Base-by-base conservation (phyloP, 1,140 invertebrate species). In the Lepidurus arcticus region DNA sequence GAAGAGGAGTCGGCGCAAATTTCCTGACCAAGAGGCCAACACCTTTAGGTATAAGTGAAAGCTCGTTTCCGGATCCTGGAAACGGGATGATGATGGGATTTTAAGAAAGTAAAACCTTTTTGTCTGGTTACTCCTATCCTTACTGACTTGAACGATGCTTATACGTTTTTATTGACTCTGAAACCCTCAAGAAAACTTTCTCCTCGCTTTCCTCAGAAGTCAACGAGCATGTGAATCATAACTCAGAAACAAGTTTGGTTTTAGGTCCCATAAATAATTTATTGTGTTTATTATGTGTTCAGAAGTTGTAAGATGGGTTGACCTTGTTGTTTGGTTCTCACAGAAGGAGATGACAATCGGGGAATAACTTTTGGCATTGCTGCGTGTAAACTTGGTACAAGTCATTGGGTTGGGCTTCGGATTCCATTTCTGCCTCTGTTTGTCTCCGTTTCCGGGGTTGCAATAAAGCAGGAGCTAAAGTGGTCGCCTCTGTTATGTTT, bases 51-150 rank as follows among this genome's bases (percentile, higher is more conserved):
- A 65, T 65, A 65, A 65, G 53, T 65, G 53, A 65, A 65, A 65
- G 53, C 13, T 65, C 16, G 53, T 16, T 65, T 65, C 53, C 53
- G 53, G 53, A 65, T 65, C 53, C 53, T 65, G 53, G 53, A 65
- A 65, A 65, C 53, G 13, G 53, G 21, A 65, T 16, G 9, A 4
- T 65, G 21, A 21, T 65, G 53, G 53, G 13, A 65, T 65, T 65
- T 65, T 16, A 65, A 13, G 53, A 65, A 65, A 65, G 53, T 65
- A 65, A 65, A 65, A n/a, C n/a, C 21, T 7, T 65, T 65, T 65
- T 65, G 21, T 65, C 1, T 65, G 16, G 7, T 65, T 47, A 16
- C 53, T 16, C n/a, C 6, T 65, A 65, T 21, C 13, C 16, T 7
- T n/a, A 47, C 53, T 21, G 53, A 65, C 16, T 21, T 4, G 53